Evolutionary conservation across 2,888 invertebrate genomes (phyloP), one percentile per base, ranked within the genome.

Genomic region (Erannis defoliaria): DNA sequence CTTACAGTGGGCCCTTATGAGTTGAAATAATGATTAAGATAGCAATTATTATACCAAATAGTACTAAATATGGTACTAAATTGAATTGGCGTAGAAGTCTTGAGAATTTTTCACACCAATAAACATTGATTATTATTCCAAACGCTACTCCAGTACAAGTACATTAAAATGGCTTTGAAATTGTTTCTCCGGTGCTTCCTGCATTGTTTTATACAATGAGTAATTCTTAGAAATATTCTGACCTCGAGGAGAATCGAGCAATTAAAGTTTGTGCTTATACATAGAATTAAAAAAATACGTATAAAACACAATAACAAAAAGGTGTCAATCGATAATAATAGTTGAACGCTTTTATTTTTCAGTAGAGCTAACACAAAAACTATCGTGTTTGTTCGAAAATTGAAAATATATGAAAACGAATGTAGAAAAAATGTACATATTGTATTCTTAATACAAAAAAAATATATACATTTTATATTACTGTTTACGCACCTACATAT

Each of bases 201-300:
- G 61, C 61, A 61, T 55, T 61, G 61, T 61, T 61, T 50, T 38
- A 48, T 48, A 60, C 55, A 61, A 55, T 60, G 55, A 55, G 50
- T 43, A 60, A 46, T 59, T 53, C n/a, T n/a, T n/a, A n/a, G n/a
- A n/a, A n/a, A n/a, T 61, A 60, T 55, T 42, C 59, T 43, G 33
- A 42, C 43, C 55, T 55, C 55, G 43, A 29, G 19, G 31, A 23
- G 21, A 33, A 55, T 55, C 26, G 55, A 50, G 23, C 29, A 21
- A 55, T 61, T 55, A 54, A 42, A 43, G 55, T 35, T 53, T 31
- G 18, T 33, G 26, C 16, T 12, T 37, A 45, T 23, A 50, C 5
- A 14, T 35, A n/a, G 55, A 50, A 60, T 55, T n/a, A n/a, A n/a
- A 59, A 21, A 10, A 21, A 23, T 26, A 29, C 19, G 12, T 18